Evolutionary conservation across 2,888 invertebrate species (phyloP).

Genomic region (Acanthoscelides obtectus): DNA sequence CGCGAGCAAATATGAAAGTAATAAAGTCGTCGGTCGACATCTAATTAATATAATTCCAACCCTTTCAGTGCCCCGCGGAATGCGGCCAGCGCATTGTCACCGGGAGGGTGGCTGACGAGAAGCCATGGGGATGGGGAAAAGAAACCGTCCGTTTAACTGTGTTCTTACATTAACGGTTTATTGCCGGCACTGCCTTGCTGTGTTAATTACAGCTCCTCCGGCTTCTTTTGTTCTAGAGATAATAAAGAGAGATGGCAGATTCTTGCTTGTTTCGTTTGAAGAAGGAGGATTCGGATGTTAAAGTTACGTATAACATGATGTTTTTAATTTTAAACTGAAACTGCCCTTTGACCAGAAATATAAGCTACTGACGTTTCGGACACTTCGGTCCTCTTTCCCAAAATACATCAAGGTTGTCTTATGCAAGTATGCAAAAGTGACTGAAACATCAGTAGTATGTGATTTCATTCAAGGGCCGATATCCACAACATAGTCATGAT

Average conservation of each 20-base stretch:
- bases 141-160: slow-evolving; percentile 40
- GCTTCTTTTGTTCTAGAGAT: neutral
- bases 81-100: slow-evolving; percentile 40
- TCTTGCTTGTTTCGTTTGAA: neutral
- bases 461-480: too few species aligned
- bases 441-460: too few species aligned
- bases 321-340: too few species aligned
- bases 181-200: slow-evolving; percentile 11
- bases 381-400: too few species aligned
- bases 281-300: too few species aligned
- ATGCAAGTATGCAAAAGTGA: too few species aligned
- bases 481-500: too few species aligned
- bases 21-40: slow-evolving; percentile 39
- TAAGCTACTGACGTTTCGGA: too few species aligned
- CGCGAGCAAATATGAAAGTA: slow-evolving; percentile 15
- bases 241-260: neutral
- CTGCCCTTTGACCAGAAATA: too few species aligned
- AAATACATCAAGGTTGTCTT: too few species aligned
- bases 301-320: too few species aligned
- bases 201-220: neutral
- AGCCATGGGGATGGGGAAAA: neutral
- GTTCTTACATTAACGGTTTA: slow-evolving; percentile 34
- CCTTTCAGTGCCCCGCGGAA: slow-evolving; percentile 34
- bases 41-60: slow-evolving; percentile 42
- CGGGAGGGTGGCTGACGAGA: slow-evolving; percentile 30